These are phyloP conservation scores for Alsophila aescularia DNA, from an alignment of 2,888 invertebrate genomes.

Conservation along the genomic window DNA sequence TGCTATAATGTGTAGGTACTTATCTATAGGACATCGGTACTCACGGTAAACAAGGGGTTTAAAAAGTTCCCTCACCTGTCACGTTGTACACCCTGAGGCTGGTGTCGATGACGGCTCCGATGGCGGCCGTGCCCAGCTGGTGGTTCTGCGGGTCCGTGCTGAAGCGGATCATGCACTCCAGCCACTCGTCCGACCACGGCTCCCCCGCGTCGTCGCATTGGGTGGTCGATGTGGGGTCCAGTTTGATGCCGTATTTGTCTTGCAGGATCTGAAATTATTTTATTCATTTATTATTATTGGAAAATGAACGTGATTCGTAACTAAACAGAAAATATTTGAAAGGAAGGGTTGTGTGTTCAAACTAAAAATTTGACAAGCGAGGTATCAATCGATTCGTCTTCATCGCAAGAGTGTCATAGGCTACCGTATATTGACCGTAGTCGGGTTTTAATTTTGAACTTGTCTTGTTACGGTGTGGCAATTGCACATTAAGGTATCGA, in stretches of 20 bases:
- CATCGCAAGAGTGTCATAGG: too few species aligned
- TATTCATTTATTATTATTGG: neutral
- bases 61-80: conserved; percentile 54
- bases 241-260: conserved; percentile 71
- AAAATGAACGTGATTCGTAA: too few species aligned
- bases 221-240: conserved; percentile 65
- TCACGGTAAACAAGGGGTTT: neutral
- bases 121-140: conserved; percentile 90
- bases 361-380: too few species aligned
- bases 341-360: too few species aligned
- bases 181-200: conserved; percentile 86
- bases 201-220: conserved; percentile 56
- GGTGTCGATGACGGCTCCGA: conserved; percentile 87
- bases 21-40: too few species aligned
- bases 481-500: too few species aligned
- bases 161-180: conserved; percentile 88
- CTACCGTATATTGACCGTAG: too few species aligned
- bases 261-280: conserved; percentile 54
- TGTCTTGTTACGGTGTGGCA: too few species aligned
- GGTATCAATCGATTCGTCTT: too few species aligned
- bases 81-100: conserved; percentile 84
- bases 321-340: too few species aligned
- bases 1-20: too few species aligned
- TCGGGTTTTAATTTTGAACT: too few species aligned
- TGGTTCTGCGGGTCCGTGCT: conserved; percentile 92